Percentiles rank a stretch among this genome's conserved stretches.
These are phyloP conservation scores for Danaus melanippus DNA, from an alignment of 1,140 invertebrate genomes.

Conservation along the genomic window DNA sequence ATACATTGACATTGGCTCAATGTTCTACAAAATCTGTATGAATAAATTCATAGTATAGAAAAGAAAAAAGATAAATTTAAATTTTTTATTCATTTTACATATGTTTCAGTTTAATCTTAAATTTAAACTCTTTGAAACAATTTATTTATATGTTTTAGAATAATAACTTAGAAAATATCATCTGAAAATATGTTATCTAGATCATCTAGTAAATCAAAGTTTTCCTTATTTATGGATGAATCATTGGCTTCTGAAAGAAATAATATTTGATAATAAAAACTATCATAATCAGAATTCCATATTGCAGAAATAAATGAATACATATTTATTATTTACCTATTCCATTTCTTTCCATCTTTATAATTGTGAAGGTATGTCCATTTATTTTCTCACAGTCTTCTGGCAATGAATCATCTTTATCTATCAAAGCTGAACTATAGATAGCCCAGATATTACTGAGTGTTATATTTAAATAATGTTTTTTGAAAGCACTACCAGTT, in stretches of 20 bases:
- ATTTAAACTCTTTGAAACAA: neutral
- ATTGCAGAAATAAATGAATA: constrained; percentile 5
- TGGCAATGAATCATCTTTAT: constrained; percentile 34
- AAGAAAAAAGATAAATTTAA: neutral
- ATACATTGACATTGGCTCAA: too few species aligned
- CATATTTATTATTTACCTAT: constrained; percentile 37
- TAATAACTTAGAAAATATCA: constrained; percentile 37
- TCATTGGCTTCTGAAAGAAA: constrained; percentile 34
- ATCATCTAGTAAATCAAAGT: constrained; percentile 30
- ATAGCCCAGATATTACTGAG: constrained; percentile 51
- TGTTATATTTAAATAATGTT: constrained; percentile 62
- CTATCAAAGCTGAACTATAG: constrained; percentile 44
- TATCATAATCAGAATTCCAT: too few species aligned
- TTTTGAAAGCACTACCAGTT: constrained; percentile 57
- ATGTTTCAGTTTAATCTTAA: too few species aligned
- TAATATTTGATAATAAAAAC: constrained; percentile 2
- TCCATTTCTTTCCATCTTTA: constrained; percentile 35
- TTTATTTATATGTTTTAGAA: constrained; percentile 1
- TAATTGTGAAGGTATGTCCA: constrained; percentile 46
- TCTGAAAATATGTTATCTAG: constrained; percentile 52
- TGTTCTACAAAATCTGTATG: neutral
- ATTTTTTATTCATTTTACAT: constrained; percentile 1
- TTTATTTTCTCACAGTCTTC: constrained; percentile 37
- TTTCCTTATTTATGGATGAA: constrained; percentile 15
- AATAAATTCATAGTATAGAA: constrained; percentile 9